These are phyloP conservation scores for Phyllostomus discolor DNA, from an alignment of 2,113 vertebrate species.

Conservation along the genomic window DNA sequence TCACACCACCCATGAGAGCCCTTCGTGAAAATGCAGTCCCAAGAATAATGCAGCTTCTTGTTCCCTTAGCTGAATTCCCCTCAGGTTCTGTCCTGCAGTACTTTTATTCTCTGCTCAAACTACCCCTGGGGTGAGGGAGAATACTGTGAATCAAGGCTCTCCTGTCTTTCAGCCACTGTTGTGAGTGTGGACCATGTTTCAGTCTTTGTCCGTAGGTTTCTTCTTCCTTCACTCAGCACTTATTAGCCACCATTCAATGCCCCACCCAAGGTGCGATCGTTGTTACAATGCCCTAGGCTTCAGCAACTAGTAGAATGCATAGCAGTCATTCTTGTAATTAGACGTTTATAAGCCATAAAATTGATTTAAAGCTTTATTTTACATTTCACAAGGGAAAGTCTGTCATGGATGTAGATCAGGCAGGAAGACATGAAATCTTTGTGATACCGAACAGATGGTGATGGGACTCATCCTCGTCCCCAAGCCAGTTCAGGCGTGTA, in stretches of 20 bases:
- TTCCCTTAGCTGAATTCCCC: not conserved
- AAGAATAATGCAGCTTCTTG: not conserved
- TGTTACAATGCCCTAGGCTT: not conserved
- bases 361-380: not conserved
- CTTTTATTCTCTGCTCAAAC: not conserved
- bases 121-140: not conserved
- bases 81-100: not conserved
- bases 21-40: not conserved
- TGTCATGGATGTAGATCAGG: not conserved
- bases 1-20: not conserved
- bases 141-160: not conserved
- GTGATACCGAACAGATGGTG: not conserved
- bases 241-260: not conserved
- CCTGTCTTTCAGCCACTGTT: not conserved
- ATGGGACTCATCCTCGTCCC: not conserved
- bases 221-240: not conserved
- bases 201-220: not conserved
- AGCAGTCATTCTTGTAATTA: not conserved
- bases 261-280: fast-evolving
- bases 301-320: not conserved
- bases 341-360: not conserved
- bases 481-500: not conserved
- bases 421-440: not conserved
- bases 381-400: not conserved
- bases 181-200: not conserved